Base-by-base conservation (phyloP, 2,888 invertebrate genomes). In the Steinernema scapterisci region DNA sequence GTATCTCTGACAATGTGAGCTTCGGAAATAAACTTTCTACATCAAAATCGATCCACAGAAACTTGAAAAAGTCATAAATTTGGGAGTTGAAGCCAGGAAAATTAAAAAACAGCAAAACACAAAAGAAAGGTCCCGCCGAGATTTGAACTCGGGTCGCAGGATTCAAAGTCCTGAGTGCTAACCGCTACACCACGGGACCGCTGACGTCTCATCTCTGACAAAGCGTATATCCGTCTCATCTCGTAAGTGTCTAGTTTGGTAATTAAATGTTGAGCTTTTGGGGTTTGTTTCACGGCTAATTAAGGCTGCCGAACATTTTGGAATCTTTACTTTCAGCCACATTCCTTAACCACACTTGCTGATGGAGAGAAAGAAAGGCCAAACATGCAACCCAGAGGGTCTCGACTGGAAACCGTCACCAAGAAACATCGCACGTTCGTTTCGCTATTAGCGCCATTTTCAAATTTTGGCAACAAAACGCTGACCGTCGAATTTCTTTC, bases 161-260 rank as follows among this genome's bases (percentile, higher is more conserved):
- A 81, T 83, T 82, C 81, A 82, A 76, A 83, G 82, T 83, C 82
- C 82, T 79, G 81, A 80, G 82, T 82, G 82, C 81, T 81, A 83
- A 80, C 81, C 82, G 77, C 79, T 80, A 80, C 78, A 80, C 79
- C 80, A 80, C 78, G 79, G 78, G 73, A 82, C 80, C 81, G 73
- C 11, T 11, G 23, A 9, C 16, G 11, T 1, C 21, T 1, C 23
- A 6, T 3, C 38, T 38, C 5, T 9, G n/a, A 38, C 38, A 38
- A 38, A 9, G 3, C 38, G 38, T 38, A 38, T 38, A 38, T 38
- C 5, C 3, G 5, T 38, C 38, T 38, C 38, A 38, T 38, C 38
- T 38, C 38, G 9, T 3, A n/a, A n/a, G 9, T 9, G 38, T 38
- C 9, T 38, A 6, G 38, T 38, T 38, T 38, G 38, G n/a, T n/a